A percentile compares a stretch with the other conserved stretches of the same genome.
phyloP scores from a whole-genome alignment of 23 tunicate genomes.

The Halocynthia aurantium region DNA sequence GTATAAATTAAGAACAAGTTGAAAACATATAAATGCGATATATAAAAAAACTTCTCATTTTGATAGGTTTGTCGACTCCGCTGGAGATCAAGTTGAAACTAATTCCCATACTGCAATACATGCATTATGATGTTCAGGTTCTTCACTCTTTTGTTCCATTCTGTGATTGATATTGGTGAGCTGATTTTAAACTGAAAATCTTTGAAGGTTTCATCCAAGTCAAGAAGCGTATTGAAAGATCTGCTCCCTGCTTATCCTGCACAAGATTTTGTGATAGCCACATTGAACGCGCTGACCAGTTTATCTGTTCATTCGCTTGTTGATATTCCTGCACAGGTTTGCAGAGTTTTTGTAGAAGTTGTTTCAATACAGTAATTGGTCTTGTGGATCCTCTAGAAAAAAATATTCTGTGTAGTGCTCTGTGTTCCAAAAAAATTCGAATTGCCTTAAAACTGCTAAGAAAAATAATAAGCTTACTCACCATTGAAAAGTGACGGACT shows the following conservation, averaged over 20 bases:
- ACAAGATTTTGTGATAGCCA: conserved; percentile 75
- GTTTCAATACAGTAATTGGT: too few species aligned
- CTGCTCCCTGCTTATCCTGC: conserved; percentile 90
- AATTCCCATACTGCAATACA: conserved; percentile 87
- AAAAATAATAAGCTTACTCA: too few species aligned
- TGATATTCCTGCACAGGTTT: conserved; percentile 79
- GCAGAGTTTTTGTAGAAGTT: not conserved
- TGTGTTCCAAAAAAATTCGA: too few species aligned
- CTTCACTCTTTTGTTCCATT: not conserved
- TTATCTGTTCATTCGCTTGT: conserved; percentile 61
- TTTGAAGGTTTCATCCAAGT: conserved; percentile 72
- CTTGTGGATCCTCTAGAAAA: too few species aligned
- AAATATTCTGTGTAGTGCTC: too few species aligned
- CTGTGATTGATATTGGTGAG: not conserved
- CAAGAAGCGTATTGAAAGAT: conserved; percentile 61
- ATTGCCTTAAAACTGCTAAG: too few species aligned
- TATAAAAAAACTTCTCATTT: not conserved
- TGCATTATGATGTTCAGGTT: conserved; percentile 89
- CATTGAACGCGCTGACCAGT: conserved; percentile 61
- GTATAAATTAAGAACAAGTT: not conserved
- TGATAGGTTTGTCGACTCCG: conserved; percentile 81
- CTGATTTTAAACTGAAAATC: too few species aligned
- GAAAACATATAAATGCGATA: not conserved
- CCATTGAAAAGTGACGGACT: too few species aligned
- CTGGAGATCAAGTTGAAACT: conserved; percentile 73